Evolutionary conservation across 2,888 invertebrate genomes (phyloP), one percentile per base, ranked within the genome.

Genomic region (Drosophila heteroneura): DNA sequence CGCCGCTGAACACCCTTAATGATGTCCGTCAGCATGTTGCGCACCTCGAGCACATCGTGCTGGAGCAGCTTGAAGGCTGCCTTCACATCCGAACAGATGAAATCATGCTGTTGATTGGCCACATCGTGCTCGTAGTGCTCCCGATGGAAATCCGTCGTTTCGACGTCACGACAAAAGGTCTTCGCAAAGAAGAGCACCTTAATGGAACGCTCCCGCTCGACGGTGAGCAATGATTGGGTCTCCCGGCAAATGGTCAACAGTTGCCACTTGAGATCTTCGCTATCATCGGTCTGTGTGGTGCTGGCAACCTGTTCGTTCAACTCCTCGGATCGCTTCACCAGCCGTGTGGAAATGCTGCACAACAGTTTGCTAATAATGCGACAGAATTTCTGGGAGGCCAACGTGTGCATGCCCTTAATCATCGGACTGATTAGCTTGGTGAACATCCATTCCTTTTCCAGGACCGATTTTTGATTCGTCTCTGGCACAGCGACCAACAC

Each of bases 401-500:
- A 94, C 32, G 95, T 95, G 81, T 96, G 96, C 81, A 97, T 97
- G 64, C 96, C 96, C 14, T 95, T 95, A 81, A 97, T 96, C 93
- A 96, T 95, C n/a, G 96, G 95, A 79, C 97, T 96, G 62, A 97
- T 96, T 2, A 95, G 94, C 89, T 96, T 96, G 0, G 97, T 96
- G 94, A 98, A 98, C 79, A 95, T 95, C 98, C 98, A 98, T 93
- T 98, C 98, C 70, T 96, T 96, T 92, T 97, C 97, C 72, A 98
- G 94, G 28, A 96, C 95, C 83, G 96, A 95, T 92, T 98, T 97
- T 74, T 96, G 95, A 76, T 93, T 92, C 3, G 88, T 90, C 74
- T 93, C 93, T 9, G 93, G 93, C 47, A 92, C 92, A 1, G 93
- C 93, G 19, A 92, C 95, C 75, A 95, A 94, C 6, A 98, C 97